Evolutionary conservation across 2,797 vertebrate species (phyloP), one percentile per base, ranked within the genome.

Genomic region (Babyrousa celebensis): DNA sequence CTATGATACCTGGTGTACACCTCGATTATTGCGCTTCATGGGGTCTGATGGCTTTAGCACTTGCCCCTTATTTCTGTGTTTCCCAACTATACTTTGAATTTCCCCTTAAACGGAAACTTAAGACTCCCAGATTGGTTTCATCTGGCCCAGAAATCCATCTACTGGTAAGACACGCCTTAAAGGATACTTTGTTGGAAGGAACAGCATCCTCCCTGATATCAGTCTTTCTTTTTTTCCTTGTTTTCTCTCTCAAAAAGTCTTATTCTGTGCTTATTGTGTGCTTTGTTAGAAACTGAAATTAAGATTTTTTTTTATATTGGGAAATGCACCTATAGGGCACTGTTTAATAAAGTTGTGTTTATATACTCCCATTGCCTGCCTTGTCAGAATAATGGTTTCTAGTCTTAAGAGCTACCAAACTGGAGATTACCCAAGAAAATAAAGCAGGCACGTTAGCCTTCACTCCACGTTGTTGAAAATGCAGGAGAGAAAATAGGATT

Each of bases 381-480:
- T 97, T 79, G 96, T 98, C 93, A 97, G 97, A 98, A 96, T 9
- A 72, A 94, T 87, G 72, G 52, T 94, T 89, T 98, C 72, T 98
- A 98, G 78, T 68, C 98, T 89, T 91, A 95, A 96, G 98, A 98
- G 43, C 85, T 96, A 96, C 74, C 83, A 92, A 97, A 86, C 94
- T 79, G 17, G 86, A 82, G 92, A 97, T 94, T 20, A 97, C 20
- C 91, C 90, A 97, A 98, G 93, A 94, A 98, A 97, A 97, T 90
- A 97, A 97, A 98, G 97, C 91, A 92, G 97, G 70, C 95, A 77
- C n/a, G 17, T 72, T 77, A 96, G 94, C 85, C 96, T 98, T 98
- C 91, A 95, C 72, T 86, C 93, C 95, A 71, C 86, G 96, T 97
- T 0, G 1, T 68, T 95, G 84, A 95, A 97, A 98, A 95, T 83